Conservation (phyloP, 2,113 vertebrate genomes). For the Cranoglanis bouderius region DNA sequence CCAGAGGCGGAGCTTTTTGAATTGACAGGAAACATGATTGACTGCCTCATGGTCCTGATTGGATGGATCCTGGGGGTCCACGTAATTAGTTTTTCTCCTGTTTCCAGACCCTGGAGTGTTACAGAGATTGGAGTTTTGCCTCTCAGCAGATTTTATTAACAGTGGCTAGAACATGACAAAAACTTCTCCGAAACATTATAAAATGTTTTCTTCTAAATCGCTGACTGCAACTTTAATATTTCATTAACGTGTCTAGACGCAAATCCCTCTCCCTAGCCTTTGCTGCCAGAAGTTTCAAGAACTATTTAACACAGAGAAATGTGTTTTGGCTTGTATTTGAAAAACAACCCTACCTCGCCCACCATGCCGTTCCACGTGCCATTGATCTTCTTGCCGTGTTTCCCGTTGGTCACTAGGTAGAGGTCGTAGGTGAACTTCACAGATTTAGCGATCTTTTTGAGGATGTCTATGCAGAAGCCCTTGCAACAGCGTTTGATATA, state of each 20-base stretch:
- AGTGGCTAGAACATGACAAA: neutral
- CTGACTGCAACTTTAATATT: constrained; percentile 4
- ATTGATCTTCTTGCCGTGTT: constrained; percentile 98
- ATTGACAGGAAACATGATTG: neutral
- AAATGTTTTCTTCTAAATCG: neutral
- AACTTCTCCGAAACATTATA: neutral
- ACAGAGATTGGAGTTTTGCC: neutral
- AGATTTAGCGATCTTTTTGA: constrained; percentile 97
- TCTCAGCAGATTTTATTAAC: neutral
- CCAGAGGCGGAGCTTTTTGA: neutral
- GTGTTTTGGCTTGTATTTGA: neutral
- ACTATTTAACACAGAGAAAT: neutral
- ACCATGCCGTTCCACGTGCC: constrained; percentile 99
- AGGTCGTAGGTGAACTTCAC: constrained; percentile 99
- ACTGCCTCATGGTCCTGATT: neutral
- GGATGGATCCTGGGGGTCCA: neutral
- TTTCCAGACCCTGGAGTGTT: neutral
- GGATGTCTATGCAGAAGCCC: constrained; percentile 98
- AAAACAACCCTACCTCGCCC: constrained; percentile 85
- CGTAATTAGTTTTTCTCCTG: neutral
- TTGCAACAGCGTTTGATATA: constrained; percentile 99
- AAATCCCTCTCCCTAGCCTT: neutral
- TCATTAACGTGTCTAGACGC: neutral
- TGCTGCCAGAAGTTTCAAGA: neutral
- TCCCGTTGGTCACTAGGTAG: constrained; percentile 98